Evolutionary conservation across 2,113 vertebrate species (phyloP).

Genomic region (Bufo bufo): DNA sequence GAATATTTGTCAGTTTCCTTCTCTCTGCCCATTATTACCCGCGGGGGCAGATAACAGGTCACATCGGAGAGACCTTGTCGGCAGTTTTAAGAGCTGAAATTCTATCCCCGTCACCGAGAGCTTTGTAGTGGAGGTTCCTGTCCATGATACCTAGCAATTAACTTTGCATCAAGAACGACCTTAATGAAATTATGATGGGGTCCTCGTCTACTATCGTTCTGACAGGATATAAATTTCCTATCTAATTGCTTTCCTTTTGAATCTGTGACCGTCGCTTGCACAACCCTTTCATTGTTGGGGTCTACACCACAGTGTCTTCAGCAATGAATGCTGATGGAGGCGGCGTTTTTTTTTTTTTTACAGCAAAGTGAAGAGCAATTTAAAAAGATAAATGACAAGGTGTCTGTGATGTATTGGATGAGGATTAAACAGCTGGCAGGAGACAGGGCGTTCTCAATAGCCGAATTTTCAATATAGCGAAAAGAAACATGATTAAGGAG

Average conservation of each 20-base stretch:
- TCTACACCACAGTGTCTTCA: neutral
- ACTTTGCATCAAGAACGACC: neutral
- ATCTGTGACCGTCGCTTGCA: neutral
- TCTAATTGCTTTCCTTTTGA: neutral
- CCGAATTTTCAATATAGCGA: neutral
- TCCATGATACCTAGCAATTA: neutral
- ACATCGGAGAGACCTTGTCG: conserved; percentile 23
- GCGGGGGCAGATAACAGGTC: conserved; percentile 51
- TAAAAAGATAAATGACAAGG: conserved; percentile 1
- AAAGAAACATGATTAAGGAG: conserved; percentile 3
- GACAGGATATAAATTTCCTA: neutral
- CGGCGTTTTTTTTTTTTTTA: neutral
- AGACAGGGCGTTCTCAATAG: neutral
- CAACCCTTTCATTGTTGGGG: conserved; percentile 3
- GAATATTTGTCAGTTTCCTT: conserved; percentile 45
- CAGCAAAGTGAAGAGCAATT: neutral
- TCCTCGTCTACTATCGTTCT: neutral
- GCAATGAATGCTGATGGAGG: conserved; percentile 6
- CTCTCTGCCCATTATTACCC: conserved; percentile 48
- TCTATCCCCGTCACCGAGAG: conserved; percentile 30
- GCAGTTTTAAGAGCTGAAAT: conserved; percentile 28
- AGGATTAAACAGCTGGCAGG: conserved; percentile 5
- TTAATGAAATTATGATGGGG: conserved; percentile 27
- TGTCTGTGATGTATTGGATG: neutral
- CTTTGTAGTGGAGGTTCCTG: conserved; percentile 36